Evolutionary conservation across 2,888 invertebrate species (phyloP).

Genomic region (Rhagonycha fulva): DNA sequence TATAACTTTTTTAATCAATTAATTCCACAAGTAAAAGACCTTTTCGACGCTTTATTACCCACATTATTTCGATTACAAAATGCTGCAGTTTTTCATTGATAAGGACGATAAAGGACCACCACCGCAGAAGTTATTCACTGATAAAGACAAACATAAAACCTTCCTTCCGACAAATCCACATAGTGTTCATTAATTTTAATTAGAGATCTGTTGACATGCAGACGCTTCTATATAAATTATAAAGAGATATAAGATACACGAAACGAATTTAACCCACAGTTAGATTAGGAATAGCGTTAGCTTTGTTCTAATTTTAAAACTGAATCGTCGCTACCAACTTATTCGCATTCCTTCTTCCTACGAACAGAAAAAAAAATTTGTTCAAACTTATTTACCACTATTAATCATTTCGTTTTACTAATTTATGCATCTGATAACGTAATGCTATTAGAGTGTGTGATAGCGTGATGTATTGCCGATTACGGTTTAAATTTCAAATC

Average conservation of each 20-base stretch:
- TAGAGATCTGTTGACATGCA: slow-evolving; percentile 31
- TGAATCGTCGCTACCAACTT: slow-evolving; percentile 16
- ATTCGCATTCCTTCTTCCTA: slow-evolving; percentile 20
- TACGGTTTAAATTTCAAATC: slow-evolving; percentile 23
- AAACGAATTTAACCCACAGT: slow-evolving; percentile 19
- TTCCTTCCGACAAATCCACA: slow-evolving; percentile 27
- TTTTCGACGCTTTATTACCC: background rate
- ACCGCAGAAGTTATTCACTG: slow-evolving; percentile 4
- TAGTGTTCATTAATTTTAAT: slow-evolving; percentile 36
- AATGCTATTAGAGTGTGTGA: slow-evolving; percentile 28
- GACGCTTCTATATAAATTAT: slow-evolving; percentile 28
- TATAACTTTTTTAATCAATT: slow-evolving; percentile 6
- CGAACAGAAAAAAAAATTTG: background rate
- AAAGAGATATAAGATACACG: slow-evolving; percentile 21
- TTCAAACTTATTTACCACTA: slow-evolving; percentile 5
- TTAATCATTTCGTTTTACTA: slow-evolving; percentile 25
- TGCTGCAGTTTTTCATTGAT: slow-evolving; percentile 12
- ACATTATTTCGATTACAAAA: slow-evolving; percentile 5
- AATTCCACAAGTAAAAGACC: background rate
- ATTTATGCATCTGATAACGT: slow-evolving; percentile 28
- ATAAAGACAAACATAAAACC: slow-evolving; percentile 27
- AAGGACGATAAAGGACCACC: slow-evolving; percentile 11
- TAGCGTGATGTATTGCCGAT: slow-evolving; percentile 27
- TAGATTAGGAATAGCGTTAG: slow-evolving; percentile 23
- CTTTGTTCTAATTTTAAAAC: slow-evolving; percentile 22